phyloP scores from a whole-genome alignment of 2,797 vertebrate species.

The Muscicapa striata region DNA sequence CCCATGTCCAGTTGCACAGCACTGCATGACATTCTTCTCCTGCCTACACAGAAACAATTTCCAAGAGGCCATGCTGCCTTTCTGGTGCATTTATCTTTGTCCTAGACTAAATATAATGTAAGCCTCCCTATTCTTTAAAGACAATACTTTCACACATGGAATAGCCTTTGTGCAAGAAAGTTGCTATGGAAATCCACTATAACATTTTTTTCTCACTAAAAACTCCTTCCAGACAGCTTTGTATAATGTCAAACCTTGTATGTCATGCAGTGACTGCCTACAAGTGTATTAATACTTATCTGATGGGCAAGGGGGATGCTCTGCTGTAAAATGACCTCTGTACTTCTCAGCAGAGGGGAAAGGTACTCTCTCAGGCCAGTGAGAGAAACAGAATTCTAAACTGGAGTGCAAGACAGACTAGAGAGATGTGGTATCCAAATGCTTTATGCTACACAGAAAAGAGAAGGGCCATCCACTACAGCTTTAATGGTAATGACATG shows the following conservation, averaged over 20 bases:
- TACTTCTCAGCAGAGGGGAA: slow-evolving; percentile 13
- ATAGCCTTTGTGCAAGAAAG: not conserved
- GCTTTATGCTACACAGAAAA: not conserved
- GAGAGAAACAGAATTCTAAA: not conserved
- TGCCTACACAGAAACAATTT: not conserved
- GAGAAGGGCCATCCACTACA: not conserved
- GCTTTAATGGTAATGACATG: not conserved
- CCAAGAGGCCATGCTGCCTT: not conserved
- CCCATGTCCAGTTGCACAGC: not conserved
- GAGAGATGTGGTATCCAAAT: not conserved
- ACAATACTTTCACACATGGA: not conserved
- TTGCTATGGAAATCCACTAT: not conserved
- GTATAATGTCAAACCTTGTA: not conserved
- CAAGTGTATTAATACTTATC: not conserved
- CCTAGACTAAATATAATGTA: not conserved
- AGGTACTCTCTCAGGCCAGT: not conserved
- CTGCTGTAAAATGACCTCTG: slow-evolving; percentile 14
- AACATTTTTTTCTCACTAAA: not conserved
- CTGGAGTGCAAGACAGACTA: not conserved
- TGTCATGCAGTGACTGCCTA: not conserved
- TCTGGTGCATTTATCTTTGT: not conserved
- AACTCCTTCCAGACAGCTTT: not conserved
- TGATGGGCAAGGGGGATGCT: not conserved
- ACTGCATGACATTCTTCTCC: not conserved
- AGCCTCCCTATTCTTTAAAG: slow-evolving; percentile 8